Evolutionary conservation across 2,888 invertebrate species (phyloP).

Genomic region (Lasiommata megera): DNA sequence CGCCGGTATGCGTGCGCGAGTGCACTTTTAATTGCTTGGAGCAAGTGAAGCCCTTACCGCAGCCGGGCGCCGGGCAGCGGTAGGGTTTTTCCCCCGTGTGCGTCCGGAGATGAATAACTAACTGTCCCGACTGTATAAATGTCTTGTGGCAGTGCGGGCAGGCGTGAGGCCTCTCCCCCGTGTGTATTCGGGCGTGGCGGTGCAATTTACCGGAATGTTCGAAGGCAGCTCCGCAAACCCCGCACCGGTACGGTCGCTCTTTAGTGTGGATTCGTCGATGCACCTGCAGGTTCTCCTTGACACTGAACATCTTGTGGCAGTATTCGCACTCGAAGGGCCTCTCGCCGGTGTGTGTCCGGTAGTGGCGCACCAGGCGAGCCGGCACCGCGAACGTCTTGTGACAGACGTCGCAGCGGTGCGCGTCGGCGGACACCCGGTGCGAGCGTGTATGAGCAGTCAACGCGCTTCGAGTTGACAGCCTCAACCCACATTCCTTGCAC

Average conservation of each 20-base stretch:
- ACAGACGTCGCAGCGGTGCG: constrained; percentile 94
- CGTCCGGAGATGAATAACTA: constrained; percentile 94
- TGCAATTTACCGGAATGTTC: constrained; percentile 95
- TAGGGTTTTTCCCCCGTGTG: constrained; percentile 94
- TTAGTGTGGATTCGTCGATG: constrained; percentile 95
- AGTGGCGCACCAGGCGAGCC: constrained; percentile 91
- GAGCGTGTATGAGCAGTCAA: constrained; percentile 86
- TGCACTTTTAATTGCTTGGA: constrained; percentile 96
- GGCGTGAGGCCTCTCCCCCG: constrained; percentile 94
- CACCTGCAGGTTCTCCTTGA: constrained; percentile 95
- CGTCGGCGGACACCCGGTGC: constrained; percentile 81
- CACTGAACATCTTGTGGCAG: constrained; percentile 95
- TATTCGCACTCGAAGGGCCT: constrained; percentile 95
- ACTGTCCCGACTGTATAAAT: constrained; percentile 94
- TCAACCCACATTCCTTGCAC: constrained; percentile 88
- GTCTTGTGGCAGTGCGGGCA: constrained; percentile 94
- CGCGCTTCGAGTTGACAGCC: constrained; percentile 87
- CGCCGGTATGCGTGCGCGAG: constrained; percentile 94
- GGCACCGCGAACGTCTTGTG: constrained; percentile 95
- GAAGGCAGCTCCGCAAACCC: constrained; percentile 93
- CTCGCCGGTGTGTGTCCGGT: constrained; percentile 94
- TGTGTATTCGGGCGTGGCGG: constrained; percentile 94
- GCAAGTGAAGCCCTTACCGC: constrained; percentile 95
- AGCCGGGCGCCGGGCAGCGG: constrained; percentile 88
- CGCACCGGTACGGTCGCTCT: constrained; percentile 94